Evolutionary conservation across 64 coral and sea anemone species (phyloP), one percentile per base, ranked within the genome.

Genomic region (Acropora tenuis): DNA sequence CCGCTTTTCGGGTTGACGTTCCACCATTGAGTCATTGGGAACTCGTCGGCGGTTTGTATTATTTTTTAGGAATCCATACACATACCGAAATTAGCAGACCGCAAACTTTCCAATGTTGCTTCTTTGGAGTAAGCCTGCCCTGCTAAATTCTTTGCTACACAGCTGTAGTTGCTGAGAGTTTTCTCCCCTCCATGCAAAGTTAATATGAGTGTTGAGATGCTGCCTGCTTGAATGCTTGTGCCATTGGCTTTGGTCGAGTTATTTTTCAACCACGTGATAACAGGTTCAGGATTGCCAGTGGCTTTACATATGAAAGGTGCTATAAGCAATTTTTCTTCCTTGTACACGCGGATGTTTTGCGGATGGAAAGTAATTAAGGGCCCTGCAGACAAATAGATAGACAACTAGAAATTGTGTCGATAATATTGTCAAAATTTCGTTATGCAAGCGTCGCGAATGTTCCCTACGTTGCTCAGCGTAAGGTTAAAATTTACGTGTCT

Each of bases 301-400:
- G 61, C 82, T 8, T 85, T 43, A 15, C 82, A 85, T 5, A 17
- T 3, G 16, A 85, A 85, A 18, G 18, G 20, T 10, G 49, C 82
- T 18, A 48, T 30, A 8, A 46, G 48, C 48, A 3, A 18, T 0
- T 48, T 71, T 0, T 11, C 43, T 15, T 72, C 45, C 7, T 50
- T 16, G 82, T 1, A 71, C 2, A 85, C n/a, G 1, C 16, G 8
- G 4, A 85, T 46, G 7, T 48, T 71, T 47, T 49, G 7, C 1
- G 63, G 82, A 69, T 85, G 45, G 48, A 71, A 43, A 10, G 66
- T 4, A 48, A 85, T 85, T 43, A n/a, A 48, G 19, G 82, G 82
- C 43, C 3, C 82, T 85, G 65, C 20, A 41, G 16, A 63, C 59
- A 63, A 15, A 63, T 2, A 63, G 52, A 55, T 5, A 55, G 52